Evolutionary conservation across 2,113 vertebrate genomes (phyloP), one percentile per base, ranked within the genome.

Genomic region (Coptodon bakossiorum): DNA sequence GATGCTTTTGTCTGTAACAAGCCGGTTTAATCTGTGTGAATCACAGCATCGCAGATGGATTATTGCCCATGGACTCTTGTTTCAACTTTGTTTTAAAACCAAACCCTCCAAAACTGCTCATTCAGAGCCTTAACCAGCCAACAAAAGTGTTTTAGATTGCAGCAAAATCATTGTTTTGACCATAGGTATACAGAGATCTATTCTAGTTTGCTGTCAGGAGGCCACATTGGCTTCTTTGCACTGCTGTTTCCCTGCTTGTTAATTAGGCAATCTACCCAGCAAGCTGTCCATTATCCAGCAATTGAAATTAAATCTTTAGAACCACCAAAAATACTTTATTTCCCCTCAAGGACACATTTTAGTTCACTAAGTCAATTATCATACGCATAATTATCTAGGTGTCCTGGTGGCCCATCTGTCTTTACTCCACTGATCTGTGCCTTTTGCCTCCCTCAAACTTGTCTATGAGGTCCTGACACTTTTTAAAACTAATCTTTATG

Each of bases 401-500:
- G 82, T 90, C 81, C 52, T 89, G 43, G 86, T 86, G 86, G 81
- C 50, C 90, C 86, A 87, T 94, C 90, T 93, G 93, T 91, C 91
- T 90, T 68, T 9, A 59, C 80, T 81, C 76, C 31, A 16, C 88
- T 92, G 92, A 94, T 95, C 86, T 93, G 73, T 80, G 88, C 80
- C 57, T 84, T 71, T 81, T 34, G 90, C 40, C 59, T 92, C 90
- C 59, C 78, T 63, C 12, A 56, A 88, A 86, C 81, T 63, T 16
- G 80, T 89, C 88, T 68, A 43, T 34, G 73, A 89, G 89, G 79
- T 88, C 88, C 63, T 86, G 88, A 88, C 88, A 89, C 87, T 91
- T 87, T 89, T 76, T 45, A 53, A 88, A 90, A 71, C 90, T 89
- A 85, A 96, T 95, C 89, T 96, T 94, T 96, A 96, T 94, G 93